phyloP scores from a whole-genome alignment of 2,888 invertebrate genomes.

The Macrosiphum euphorbiae region DNA sequence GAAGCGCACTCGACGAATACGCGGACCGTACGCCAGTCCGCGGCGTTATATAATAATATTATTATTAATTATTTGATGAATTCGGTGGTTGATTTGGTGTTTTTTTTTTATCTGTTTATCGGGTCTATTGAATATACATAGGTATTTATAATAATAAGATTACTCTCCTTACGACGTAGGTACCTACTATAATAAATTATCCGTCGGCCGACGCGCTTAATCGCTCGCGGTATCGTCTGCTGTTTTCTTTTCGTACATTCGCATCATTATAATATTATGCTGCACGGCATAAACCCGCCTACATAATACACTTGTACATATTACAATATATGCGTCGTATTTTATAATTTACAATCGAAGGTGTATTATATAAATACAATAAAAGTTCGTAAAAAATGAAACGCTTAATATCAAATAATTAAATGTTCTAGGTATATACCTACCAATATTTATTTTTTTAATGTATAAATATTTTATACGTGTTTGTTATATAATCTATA shows the following conservation, averaged over 20 bases:
- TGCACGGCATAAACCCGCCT: not conserved
- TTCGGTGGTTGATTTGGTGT: not conserved
- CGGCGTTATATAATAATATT: not conserved
- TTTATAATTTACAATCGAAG: not conserved
- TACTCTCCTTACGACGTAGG: not conserved
- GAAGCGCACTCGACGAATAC: not conserved
- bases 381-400: not conserved
- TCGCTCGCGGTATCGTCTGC: not conserved
- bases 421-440: not conserved
- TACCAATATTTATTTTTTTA: not conserved
- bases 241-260: not conserved
- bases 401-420: not conserved
- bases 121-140: not conserved
- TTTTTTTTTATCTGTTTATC: not conserved
- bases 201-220: not conserved
- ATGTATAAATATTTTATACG: not conserved
- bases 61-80: not conserved
- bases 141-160: not conserved
- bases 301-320: not conserved
- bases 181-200: not conserved
- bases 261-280: not conserved
- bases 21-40: not conserved
- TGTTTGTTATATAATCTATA: not conserved
- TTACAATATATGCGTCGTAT: not conserved
- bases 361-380: not conserved